Base-by-base conservation (phyloP, 2,113 vertebrate species). In the Andinoacara biseriatus region DNA sequence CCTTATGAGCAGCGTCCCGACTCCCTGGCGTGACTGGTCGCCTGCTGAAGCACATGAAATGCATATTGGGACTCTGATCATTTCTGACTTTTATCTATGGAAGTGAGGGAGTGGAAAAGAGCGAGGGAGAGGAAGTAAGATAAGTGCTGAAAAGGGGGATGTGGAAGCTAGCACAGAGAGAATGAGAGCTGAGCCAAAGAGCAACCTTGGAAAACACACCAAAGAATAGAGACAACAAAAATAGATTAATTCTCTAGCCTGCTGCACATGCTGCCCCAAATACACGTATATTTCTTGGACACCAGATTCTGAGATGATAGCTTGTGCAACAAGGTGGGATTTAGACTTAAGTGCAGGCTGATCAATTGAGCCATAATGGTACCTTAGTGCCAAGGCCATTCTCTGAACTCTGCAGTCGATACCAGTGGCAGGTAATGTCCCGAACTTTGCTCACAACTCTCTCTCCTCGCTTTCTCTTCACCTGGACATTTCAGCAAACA, bases 281-380 rank as follows among this genome's bases (percentile, higher is more conserved):
- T 81, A 80, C 78, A 90, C 78, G 33, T 22, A 74, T 69, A 79
- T 74, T 57, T 46, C 14, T 61, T 58, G 81, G 93, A 91, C 91
- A 93, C 85, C 54, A 82, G 93, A 95, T 95, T 93, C 93, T 80
- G 80, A 93, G 90, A 84, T 43, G 80, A 84, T 86, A 87, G 86
- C 83, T 93, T 85, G 89, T 86, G 91, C 91, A 94, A 92, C 90
- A 90, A 87, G 87, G 92, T 88, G 84, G 90, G 88, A 93, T 92
- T 91, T 92, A 91, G 89, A 91, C 92, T 93, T 95, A 94, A 95
- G 95, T 94, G 94, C 92, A 94, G 88, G 58, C 87, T 56, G 91
- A 95, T 95, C 94, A 95, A 93, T 95, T 77, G 84, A 86, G 88
- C 83, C 92, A 93, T 95, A 95, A 95, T 90, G 92, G 94, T 94